phyloP scores from a whole-genome alignment of 2,113 vertebrate species.

The Anarrhichthys ocellatus region DNA sequence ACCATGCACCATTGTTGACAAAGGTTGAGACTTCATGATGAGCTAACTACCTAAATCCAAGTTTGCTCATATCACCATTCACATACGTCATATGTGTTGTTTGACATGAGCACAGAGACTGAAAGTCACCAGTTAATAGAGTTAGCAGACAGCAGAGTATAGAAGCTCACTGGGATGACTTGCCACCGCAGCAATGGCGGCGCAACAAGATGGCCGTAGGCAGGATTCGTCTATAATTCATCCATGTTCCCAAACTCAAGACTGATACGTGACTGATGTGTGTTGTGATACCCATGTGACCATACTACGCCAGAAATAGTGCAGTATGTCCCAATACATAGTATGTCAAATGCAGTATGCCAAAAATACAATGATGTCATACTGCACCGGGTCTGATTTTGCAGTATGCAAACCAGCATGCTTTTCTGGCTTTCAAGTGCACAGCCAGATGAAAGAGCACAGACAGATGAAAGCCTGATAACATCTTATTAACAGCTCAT shows the following conservation, averaged over 20 bases:
- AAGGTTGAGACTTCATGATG: background rate
- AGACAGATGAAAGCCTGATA: background rate
- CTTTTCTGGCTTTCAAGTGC: background rate
- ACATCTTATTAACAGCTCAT: background rate
- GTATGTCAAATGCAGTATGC: background rate
- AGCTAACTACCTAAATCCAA: background rate
- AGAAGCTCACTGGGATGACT: background rate
- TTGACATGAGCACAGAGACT: background rate
- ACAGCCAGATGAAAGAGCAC: too few relatives aligned
- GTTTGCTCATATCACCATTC: background rate
- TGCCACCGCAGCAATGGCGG: too few relatives aligned
- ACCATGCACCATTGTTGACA: background rate
- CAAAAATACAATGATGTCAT: background rate
- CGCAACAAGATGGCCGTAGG: too few relatives aligned
- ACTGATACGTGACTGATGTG: too few relatives aligned
- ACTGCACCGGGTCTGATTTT: background rate
- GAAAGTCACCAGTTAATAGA: background rate
- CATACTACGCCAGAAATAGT: background rate
- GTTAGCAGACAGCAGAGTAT: background rate
- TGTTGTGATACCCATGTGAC: background rate
- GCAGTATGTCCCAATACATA: background rate
- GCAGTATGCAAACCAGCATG: background rate
- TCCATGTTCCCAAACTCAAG: background rate
- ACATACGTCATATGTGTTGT: constrained; percentile 4
- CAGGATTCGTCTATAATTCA: background rate